Conservation (phyloP, 2,797 vertebrate genomes). For the Sebastes iracundus region DNA sequence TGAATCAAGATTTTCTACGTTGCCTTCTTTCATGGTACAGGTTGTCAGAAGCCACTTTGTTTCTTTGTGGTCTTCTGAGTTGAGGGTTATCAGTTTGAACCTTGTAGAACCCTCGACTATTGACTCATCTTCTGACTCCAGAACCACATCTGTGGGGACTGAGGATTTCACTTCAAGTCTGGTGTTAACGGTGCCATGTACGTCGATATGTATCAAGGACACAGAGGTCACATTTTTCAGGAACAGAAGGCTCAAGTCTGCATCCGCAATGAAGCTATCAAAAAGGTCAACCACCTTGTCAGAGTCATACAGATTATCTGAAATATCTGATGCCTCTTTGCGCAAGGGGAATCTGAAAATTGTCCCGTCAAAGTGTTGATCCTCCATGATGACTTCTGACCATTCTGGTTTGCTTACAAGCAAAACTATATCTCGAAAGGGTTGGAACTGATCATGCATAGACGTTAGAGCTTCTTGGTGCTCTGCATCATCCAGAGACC, state of each 20-base stretch:
- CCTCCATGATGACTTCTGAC: slow-evolving; percentile 66
- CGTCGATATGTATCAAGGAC: slow-evolving; percentile 73
- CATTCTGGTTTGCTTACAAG: slow-evolving; percentile 66
- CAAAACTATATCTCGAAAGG: slow-evolving; percentile 82
- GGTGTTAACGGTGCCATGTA: slow-evolving; percentile 61
- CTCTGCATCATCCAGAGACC: slow-evolving; percentile 79
- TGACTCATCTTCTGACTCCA: slow-evolving; percentile 18
- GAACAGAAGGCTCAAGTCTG: slow-evolving; percentile 86
- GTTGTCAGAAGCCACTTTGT: slow-evolving; percentile 81
- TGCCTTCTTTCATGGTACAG: slow-evolving; percentile 75
- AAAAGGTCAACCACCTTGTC: slow-evolving; percentile 81
- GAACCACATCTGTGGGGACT: slow-evolving; percentile 6
- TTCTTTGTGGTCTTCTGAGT: slow-evolving; percentile 44
- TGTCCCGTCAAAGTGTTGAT: slow-evolving; percentile 82
- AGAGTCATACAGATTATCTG: slow-evolving; percentile 83
- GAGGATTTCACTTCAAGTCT: slow-evolving; percentile 75
- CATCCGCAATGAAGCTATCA: slow-evolving; percentile 85
- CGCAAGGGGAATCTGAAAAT: slow-evolving; percentile 88
- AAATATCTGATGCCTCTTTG: slow-evolving; percentile 80
- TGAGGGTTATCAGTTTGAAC: slow-evolving; percentile 74
- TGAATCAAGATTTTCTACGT: slow-evolving; percentile 67
- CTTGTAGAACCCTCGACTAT: slow-evolving; percentile 40
- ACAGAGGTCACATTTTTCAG: slow-evolving; percentile 81
- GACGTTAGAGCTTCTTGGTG: slow-evolving; percentile 68
- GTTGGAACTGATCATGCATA: slow-evolving; percentile 83